phyloP scores from a whole-genome alignment of 2,888 invertebrate species.

The Drosophila anceps region DNA sequence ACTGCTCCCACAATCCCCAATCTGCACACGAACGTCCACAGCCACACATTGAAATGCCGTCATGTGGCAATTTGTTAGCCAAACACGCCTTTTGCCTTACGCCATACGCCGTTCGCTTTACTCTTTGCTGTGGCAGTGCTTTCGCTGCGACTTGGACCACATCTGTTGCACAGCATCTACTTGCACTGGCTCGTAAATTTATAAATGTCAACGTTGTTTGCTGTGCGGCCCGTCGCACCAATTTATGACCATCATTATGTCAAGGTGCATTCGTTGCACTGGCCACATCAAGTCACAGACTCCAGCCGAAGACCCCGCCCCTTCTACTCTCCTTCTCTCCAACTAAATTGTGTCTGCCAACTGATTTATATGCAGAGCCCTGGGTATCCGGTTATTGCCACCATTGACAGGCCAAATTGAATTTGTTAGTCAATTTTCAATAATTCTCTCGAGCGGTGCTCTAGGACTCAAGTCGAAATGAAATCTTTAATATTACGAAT shows the following conservation, averaged over 20 bases:
- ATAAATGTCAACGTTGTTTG: conserved; percentile 52
- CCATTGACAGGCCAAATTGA: conserved; percentile 17
- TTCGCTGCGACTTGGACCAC: conserved; percentile 2
- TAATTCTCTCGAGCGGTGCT: conserved; percentile 1
- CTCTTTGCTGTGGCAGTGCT: background rate
- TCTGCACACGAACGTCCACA: background rate
- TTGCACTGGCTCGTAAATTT: conserved; percentile 59
- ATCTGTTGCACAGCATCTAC: conserved; percentile 62
- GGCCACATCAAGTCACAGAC: background rate
- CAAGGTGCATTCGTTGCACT: conserved; percentile 47
- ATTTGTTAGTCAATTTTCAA: conserved; percentile 26
- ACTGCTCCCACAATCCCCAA: conserved; percentile 10
- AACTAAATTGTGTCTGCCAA: background rate
- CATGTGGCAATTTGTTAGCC: conserved; percentile 64
- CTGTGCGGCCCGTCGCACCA: conserved; percentile 39
- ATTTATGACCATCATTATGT: conserved; percentile 63
- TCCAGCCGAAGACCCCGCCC: background rate
- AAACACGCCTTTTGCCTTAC: conserved; percentile 37
- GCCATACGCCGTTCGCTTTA: background rate
- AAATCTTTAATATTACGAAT: conserved; percentile 20
- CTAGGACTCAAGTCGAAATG: background rate
- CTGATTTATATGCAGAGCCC: conserved; percentile 1
- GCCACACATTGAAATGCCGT: conserved; percentile 7
- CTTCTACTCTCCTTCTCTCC: background rate
- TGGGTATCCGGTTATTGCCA: conserved; percentile 10